These are phyloP conservation scores for Podabrus alpinus DNA, from an alignment of 2,888 invertebrate genomes.

Conservation along the genomic window DNA sequence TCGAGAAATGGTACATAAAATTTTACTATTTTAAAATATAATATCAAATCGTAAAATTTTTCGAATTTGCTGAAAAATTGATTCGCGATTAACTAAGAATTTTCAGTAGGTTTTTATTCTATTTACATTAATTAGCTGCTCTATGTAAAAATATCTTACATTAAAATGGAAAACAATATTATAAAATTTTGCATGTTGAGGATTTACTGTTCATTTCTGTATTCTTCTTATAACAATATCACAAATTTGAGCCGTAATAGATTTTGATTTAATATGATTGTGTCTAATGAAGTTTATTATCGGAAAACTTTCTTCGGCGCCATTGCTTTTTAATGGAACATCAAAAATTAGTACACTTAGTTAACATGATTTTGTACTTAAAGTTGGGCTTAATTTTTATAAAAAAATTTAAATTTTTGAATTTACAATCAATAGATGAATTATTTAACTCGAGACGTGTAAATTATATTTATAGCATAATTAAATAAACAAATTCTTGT, in stretches of 20 bases:
- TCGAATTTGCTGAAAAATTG: too few species aligned
- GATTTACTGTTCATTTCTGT: background rate
- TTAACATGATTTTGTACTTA: background rate
- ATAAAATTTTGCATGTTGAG: background rate
- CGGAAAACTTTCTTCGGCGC: conserved; percentile 7
- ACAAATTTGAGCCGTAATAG: background rate
- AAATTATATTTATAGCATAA: background rate
- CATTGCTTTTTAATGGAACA: background rate
- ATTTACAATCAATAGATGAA: background rate
- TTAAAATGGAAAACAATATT: background rate
- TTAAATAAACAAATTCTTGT: background rate
- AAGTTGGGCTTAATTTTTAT: background rate
- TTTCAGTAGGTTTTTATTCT: too few species aligned
- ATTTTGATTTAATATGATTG: conserved; percentile 7
- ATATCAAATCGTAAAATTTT: too few species aligned
- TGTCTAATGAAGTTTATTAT: conserved; percentile 12
- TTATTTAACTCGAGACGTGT: background rate
- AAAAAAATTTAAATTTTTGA: background rate
- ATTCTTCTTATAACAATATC: background rate
- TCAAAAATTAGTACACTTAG: background rate
- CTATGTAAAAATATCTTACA: background rate
- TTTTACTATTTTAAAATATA: too few species aligned
- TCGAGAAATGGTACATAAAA: too few species aligned
- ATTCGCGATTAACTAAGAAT: too few species aligned
- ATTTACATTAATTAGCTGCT: too few species aligned